Evolutionary conservation across 1,140 invertebrate species (phyloP).

Genomic region (Heliconius himera): DNA sequence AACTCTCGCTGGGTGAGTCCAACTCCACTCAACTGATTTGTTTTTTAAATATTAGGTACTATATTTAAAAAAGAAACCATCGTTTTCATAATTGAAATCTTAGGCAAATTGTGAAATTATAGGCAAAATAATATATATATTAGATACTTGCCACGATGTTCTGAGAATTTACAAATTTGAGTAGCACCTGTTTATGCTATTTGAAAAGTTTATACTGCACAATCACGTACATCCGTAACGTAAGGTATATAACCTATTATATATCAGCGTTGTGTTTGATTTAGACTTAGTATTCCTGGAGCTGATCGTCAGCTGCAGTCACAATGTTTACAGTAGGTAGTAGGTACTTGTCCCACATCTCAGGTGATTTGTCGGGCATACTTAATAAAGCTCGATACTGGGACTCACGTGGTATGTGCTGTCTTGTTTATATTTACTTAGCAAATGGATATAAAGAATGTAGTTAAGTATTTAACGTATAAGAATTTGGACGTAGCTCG

Average conservation of each 20-base stretch:
- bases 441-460: background rate
- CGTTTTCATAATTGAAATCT: background rate
- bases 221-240: background rate
- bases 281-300: constrained; percentile 38
- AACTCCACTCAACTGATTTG: too few relatives aligned
- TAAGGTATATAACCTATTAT: background rate
- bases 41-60: too few relatives aligned
- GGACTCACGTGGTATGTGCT: constrained; percentile 8
- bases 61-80: too few relatives aligned
- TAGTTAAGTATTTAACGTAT: too few relatives aligned
- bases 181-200: background rate
- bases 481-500: too few relatives aligned
- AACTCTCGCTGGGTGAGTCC: too few relatives aligned
- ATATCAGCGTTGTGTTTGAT: background rate
- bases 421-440: constrained; percentile 2
- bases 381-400: constrained; percentile 35
- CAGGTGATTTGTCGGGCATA: constrained; percentile 35
- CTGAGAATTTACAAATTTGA: background rate
- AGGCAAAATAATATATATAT: too few relatives aligned
- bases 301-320: constrained; percentile 16
- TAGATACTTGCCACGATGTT: background rate
- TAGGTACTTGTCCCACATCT: constrained; percentile 32
- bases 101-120: background rate
- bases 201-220: background rate
- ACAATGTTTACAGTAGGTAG: constrained; percentile 33